These are phyloP conservation scores for Pomatorhinus ruficollis DNA, from an alignment of 2,113 vertebrate genomes.

Conservation along the genomic window DNA sequence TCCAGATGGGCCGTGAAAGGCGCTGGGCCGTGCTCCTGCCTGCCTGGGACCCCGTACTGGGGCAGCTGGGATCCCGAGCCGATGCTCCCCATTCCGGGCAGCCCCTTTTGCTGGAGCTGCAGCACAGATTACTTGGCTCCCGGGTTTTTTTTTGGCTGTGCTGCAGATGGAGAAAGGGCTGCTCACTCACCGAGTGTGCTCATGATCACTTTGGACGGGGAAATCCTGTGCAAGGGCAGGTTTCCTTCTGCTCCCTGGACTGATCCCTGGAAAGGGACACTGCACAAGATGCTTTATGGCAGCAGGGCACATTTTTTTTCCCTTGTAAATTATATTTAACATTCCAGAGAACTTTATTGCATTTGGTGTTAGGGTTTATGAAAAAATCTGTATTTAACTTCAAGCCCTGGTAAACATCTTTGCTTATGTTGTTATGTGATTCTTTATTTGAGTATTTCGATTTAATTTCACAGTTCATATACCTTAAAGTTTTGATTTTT, in stretches of 20 bases:
- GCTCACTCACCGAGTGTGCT: background rate
- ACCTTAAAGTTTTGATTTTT: conserved; percentile 78
- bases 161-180: background rate
- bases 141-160: background rate
- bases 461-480: conserved; percentile 86
- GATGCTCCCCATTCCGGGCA: background rate
- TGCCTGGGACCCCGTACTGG: background rate
- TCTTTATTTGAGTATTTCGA: conserved; percentile 81
- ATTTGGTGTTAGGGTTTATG: conserved; percentile 75
- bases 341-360: conserved; percentile 78
- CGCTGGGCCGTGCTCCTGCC: background rate
- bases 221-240: background rate
- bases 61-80: background rate
- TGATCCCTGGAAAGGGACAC: background rate
- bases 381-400: conserved; percentile 85
- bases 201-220: background rate
- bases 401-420: conserved; percentile 84
- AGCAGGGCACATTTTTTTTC: conserved; percentile 49
- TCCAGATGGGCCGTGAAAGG: conserved; percentile 50
- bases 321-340: conserved; percentile 79
- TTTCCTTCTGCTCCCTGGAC: background rate
- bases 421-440: conserved; percentile 78
- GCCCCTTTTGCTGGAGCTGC: background rate
- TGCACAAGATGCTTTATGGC: background rate
- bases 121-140: conserved; percentile 3